Base-by-base conservation (phyloP, 2,888 invertebrate genomes). In the Melinopterus prodromus region DNA sequence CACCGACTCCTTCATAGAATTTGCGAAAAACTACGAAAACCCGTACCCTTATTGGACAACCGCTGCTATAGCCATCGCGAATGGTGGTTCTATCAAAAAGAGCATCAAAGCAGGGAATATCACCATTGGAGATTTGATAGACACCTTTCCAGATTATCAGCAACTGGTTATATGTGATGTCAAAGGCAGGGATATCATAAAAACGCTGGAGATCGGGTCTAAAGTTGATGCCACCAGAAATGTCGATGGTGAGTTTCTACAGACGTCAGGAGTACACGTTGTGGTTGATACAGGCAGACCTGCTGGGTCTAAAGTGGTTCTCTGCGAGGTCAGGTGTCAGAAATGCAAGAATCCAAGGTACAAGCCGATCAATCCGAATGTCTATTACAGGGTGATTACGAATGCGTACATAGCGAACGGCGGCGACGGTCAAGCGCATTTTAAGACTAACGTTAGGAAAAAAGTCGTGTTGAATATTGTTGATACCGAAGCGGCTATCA, bases 121-220 rank as follows among this genome's bases (percentile, higher is more conserved):
- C 6, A 95, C 95, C 0, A 90, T 92, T 86, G 94, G 92, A 6
- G 96, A 97, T 85, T 86, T 97, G 0, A 84, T 95, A 37, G 91
- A 92, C 0, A 93, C 94, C 0, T 88, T 96, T 86, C 98, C 98
- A 0, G 98, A 97, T 87, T 92, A 92, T 35, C 95, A 95, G 85
- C 90, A 91, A 70, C 87, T 97, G 9, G 91, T 93, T 16, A 90
- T 93, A 69, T 87, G 95, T 0, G 90, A 90, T 72, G 88, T 97
- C n/a, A 92, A 90, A 16, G 98, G 97, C 0, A 89, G 90, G 74
- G 89, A 90, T 37, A 87, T 98, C 5, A 87, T 90, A 78, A 89
- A 92, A 81, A 85, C 87, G 26, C 78, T 90, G n/a, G 90, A 90
- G 83, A 85, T 86, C 16, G 87, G 87, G 6, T 85, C 85, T 6